These are phyloP conservation scores for Sterrhoptilus dennistouni DNA, from an alignment of 2,113 vertebrate species.

Conservation along the genomic window DNA sequence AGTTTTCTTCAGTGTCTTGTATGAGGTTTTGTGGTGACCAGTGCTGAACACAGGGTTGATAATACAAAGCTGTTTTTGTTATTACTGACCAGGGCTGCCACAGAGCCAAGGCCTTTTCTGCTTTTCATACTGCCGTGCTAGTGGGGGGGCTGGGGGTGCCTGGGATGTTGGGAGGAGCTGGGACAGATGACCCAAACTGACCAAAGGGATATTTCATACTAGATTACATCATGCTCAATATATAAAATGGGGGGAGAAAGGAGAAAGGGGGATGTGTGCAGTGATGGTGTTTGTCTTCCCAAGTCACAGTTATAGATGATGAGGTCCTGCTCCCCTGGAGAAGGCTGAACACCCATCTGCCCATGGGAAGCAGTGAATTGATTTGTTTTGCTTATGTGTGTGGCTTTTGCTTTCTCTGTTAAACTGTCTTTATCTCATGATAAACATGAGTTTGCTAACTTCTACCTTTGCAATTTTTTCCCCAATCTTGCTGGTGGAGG, in stretches of 20 bases:
- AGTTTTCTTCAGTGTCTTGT: background rate
- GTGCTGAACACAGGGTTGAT: background rate
- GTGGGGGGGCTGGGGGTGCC: background rate
- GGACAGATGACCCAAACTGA: background rate
- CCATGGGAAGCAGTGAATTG: background rate
- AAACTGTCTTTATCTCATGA: background rate
- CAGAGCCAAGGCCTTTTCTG: background rate
- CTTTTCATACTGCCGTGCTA: background rate
- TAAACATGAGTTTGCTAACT: background rate
- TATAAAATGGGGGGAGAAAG: background rate
- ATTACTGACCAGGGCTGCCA: background rate
- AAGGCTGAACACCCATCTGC: background rate
- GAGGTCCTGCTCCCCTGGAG: background rate
- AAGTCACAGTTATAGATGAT: accelerated
- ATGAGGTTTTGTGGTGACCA: background rate
- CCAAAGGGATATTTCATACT: background rate
- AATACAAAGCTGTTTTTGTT: background rate
- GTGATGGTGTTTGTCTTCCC: background rate
- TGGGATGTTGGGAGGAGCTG: background rate
- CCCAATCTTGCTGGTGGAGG: background rate
- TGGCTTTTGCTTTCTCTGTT: background rate
- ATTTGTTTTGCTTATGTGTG: background rate
- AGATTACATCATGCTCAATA: background rate
- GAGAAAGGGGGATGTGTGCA: background rate
- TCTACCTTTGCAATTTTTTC: background rate